A percentile compares a stretch with the other conserved stretches of the same genome.
Conservation (phyloP, 92 coral and sea anemone genomes). For the Palythoa grandis region DNA sequence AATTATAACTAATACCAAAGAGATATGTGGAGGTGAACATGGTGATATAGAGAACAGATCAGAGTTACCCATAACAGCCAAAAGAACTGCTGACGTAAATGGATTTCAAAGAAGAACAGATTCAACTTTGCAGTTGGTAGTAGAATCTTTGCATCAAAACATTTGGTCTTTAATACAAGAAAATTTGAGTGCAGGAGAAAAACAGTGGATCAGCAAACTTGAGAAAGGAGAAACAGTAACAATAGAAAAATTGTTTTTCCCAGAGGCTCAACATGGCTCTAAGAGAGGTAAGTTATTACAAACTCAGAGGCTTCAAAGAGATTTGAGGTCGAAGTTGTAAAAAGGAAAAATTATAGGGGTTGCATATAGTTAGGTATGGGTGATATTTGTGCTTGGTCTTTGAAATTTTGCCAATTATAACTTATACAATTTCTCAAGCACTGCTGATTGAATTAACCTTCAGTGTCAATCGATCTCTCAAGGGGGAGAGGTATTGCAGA, state of each 20-base stretch:
- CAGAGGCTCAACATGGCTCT: neutral
- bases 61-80: neutral
- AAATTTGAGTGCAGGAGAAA: conserved; percentile 4
- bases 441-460: too few relatives aligned
- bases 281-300: neutral
- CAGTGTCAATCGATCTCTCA: too few relatives aligned
- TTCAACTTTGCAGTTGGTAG: neutral
- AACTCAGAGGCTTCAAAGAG: too few relatives aligned
- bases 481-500: too few relatives aligned
- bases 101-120: neutral
- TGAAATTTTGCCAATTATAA: too few relatives aligned
- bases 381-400: too few relatives aligned
- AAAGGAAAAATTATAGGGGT: too few relatives aligned
- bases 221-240: conserved; percentile 3
- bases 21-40: neutral
- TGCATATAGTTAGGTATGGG: too few relatives aligned
- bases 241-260: neutral
- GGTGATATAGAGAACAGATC: neutral
- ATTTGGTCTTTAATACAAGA: neutral
- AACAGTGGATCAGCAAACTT: conserved; percentile 26
- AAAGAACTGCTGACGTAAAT: conserved; percentile 11
- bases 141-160: neutral
- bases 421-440: too few relatives aligned
- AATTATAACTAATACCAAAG: conserved; percentile 10
- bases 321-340: too few relatives aligned